Conservation (phyloP, 2,113 vertebrate genomes). For the Taurulus bubalis region DNA sequence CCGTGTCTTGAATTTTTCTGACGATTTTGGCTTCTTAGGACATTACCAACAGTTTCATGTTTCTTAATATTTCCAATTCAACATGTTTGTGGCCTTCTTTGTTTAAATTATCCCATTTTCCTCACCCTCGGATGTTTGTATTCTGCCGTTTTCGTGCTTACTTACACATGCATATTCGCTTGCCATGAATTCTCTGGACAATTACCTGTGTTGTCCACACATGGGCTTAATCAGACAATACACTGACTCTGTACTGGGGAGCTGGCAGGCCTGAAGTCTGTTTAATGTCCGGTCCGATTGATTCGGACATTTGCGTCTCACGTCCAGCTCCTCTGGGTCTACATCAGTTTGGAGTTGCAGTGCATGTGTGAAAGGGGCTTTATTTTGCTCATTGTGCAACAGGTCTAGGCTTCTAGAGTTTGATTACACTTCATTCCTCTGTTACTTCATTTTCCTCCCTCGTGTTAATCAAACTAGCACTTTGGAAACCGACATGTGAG, state of each 20-base stretch:
- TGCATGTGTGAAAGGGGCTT: background rate
- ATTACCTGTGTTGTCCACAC: background rate
- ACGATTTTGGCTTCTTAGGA: too few relatives aligned
- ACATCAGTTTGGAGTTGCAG: background rate
- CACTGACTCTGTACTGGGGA: background rate
- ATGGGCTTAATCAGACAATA: background rate
- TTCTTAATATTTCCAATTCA: too few relatives aligned
- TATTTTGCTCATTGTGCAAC: conserved; percentile 22
- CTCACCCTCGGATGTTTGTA: too few relatives aligned
- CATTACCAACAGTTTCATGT: too few relatives aligned
- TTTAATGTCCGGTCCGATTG: background rate
- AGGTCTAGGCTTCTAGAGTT: background rate
- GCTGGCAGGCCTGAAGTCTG: background rate
- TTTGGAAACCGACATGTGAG: conserved; percentile 24
- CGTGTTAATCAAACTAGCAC: conserved; percentile 31
- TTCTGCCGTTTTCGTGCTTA: too few relatives aligned
- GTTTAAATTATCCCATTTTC: too few relatives aligned
- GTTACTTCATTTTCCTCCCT: conserved; percentile 30
- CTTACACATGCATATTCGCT: too few relatives aligned
- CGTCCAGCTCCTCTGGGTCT: background rate
- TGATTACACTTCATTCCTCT: conserved; percentile 1
- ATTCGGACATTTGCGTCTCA: background rate
- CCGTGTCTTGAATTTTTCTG: too few relatives aligned
- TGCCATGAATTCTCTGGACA: too few relatives aligned
- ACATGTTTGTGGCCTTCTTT: too few relatives aligned